Evolutionary conservation across 1,140 invertebrate genomes (phyloP).

Genomic region (Dendroctonus ponderosae): DNA sequence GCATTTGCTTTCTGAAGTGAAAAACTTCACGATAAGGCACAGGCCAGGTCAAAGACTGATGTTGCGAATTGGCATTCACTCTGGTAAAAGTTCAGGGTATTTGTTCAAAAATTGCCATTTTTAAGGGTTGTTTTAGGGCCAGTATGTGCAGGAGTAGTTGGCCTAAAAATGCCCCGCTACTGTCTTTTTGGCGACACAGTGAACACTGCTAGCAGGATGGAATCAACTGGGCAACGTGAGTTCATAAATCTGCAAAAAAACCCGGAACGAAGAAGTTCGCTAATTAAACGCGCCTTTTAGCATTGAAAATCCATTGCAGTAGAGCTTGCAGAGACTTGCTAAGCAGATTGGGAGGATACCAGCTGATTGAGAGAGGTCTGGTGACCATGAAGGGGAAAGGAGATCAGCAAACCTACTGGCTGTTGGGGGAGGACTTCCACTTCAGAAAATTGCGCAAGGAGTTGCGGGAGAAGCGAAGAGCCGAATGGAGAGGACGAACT

Average conservation of each 20-base stretch:
- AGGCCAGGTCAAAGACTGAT: slow-evolving; percentile 79
- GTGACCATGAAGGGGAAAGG: slow-evolving; percentile 86
- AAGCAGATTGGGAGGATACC: slow-evolving; percentile 76
- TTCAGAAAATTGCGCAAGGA: slow-evolving; percentile 56
- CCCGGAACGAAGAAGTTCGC: neutral
- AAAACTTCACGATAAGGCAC: slow-evolving; percentile 84
- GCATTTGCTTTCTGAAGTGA: slow-evolving; percentile 76
- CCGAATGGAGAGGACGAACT: slow-evolving; percentile 39
- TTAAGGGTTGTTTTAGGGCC: slow-evolving; percentile 54
- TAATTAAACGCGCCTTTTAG: slow-evolving; percentile 49
- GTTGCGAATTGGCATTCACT: slow-evolving; percentile 89
- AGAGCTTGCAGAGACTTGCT: slow-evolving; percentile 69
- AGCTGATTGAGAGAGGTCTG: slow-evolving; percentile 72
- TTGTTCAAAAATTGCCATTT: too few species aligned
- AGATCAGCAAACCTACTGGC: slow-evolving; percentile 82
- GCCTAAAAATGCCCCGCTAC: slow-evolving; percentile 86
- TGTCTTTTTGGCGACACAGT: slow-evolving; percentile 90
- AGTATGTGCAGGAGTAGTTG: slow-evolving; percentile 85
- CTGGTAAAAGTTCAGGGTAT: slow-evolving; percentile 57
- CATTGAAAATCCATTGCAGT: slow-evolving; percentile 85
- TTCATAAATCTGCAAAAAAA: slow-evolving; percentile 12
- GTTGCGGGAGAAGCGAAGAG: slow-evolving; percentile 54
- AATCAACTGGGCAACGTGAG: slow-evolving; percentile 79
- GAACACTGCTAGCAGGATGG: slow-evolving; percentile 92
- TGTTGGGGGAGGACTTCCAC: slow-evolving; percentile 71